Evolutionary conservation across 2,888 invertebrate genomes (phyloP), one percentile per base, ranked within the genome.

Genomic region (Nephrotoma flavescens): DNA sequence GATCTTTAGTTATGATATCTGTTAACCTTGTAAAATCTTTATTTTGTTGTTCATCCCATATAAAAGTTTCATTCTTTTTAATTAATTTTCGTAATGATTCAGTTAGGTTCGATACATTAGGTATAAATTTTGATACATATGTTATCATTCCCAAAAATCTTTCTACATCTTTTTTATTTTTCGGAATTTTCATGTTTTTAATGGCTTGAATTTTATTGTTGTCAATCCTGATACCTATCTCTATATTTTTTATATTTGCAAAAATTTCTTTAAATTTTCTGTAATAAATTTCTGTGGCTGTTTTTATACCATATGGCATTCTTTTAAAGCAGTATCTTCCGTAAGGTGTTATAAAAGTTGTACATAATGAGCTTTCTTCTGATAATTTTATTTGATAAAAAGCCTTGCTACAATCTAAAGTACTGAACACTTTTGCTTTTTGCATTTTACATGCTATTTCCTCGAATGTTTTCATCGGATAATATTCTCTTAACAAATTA

Each of bases 81-180:
- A 19, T 19, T 19, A 19, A 19, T 19, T 19, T 19, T 19, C 19
- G 19, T 41, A 89, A 47, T 6, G 87, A 87, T 83, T 86, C 87
- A 31, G 88, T 86, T 85, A 87, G 52, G n/a, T 87, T 52, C 42
- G 89, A 87, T 6, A 88, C 83, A 86, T 89, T 89, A 7, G 89
- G 89, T 57, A 90, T 88, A 87, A 89, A 90, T 87, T 88, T 89
- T 0, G 88, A 47, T 41, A 90, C 57, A 86, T 90, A 90, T 6
- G 19, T 19, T 19, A 19, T 19, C 19, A 19, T 19, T 19, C 19
- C 19, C 19, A 19, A 19, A 19, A 19, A 19, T 19, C 19, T 19
- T 19, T 19, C 19, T 19, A 19, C 19, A 19, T 19, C 19, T 19
- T 19, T 19, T 19, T 19, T 19, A 19, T 19, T 19, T 19, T 19